Base-by-base conservation (phyloP, 2,888 invertebrate genomes). In the Scaptomyza parva region DNA sequence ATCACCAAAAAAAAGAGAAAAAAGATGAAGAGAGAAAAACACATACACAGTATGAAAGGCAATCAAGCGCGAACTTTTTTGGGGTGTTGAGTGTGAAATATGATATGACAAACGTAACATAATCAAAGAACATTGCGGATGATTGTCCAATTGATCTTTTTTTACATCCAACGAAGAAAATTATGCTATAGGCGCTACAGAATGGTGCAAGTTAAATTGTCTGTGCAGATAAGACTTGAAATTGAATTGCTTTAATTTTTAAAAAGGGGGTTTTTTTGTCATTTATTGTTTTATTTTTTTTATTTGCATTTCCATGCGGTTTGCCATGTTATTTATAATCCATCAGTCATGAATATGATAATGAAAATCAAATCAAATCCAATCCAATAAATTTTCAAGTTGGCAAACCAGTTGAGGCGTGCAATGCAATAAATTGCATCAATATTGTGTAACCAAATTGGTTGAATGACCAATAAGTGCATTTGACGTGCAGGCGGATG, bases 381-480 rank as follows among this genome's bases (percentile, higher is more conserved):
- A 57, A 76, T 76, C 57, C 53, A 73, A 76, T 76, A 54, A 76
- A 58, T 83, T 83, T 70, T 35, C 40, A 83, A 74, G 66, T 80
- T 77, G 57, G 54, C 63, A 53, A 53, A 30, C 65, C 81, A 72
- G 63, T 64, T 51, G 68, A 65, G 39, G 52, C 66, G 43, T 67
- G 68, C 66, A 68, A 53, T 69, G 79, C 79, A 75, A 71, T 79
- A 83, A 86, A 87, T 88, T 87, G 76, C 69, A 86, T 70, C 70
- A 65, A 50, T 85, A 75, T 77, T 75, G 72, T 82, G 77, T 76
- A 85, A 85, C 82, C 70, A 64, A 87, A 85, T 87, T 82, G 86
- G 80, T 86, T 86, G 86, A 85, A 88, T 85, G 78, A 63, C 71
- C 80, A 83, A 70, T 88, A 88, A 85, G 70, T 76, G 88, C 69